Conservation (phyloP, 2,113 vertebrate species). For the Dipodomys stephensi region DNA sequence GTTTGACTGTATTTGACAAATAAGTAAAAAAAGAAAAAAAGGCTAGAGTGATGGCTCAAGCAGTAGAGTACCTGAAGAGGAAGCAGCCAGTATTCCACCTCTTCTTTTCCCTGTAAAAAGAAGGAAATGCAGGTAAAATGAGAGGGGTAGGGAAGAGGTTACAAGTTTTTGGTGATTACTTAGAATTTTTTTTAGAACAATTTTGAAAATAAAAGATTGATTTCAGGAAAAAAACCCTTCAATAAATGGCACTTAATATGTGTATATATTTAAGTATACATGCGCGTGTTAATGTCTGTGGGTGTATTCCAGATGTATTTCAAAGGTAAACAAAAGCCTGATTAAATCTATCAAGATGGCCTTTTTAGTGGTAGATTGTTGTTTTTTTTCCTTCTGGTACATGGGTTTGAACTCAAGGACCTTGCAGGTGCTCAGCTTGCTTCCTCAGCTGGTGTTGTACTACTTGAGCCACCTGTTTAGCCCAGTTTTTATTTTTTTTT, state of each 20-base stretch:
- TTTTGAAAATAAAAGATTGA: background rate
- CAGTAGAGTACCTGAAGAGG: background rate
- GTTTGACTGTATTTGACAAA: too few relatives aligned
- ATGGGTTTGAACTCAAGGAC: background rate
- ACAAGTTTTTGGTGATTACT: background rate
- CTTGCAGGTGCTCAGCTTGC: too few relatives aligned
- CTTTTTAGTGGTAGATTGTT: background rate
- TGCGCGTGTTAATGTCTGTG: too few relatives aligned
- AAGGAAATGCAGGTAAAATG: background rate
- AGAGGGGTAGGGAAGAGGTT: background rate
- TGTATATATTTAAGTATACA: background rate
- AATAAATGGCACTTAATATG: background rate
- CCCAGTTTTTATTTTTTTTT: too few relatives aligned
- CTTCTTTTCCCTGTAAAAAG: too few relatives aligned
- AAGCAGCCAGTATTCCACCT: too few relatives aligned
- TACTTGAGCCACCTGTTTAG: too few relatives aligned
- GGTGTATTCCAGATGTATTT: background rate
- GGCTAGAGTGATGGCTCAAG: background rate
- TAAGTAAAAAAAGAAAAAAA: too few relatives aligned
- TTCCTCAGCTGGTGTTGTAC: too few relatives aligned
- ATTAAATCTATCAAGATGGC: background rate
- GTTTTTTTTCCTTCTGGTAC: background rate
- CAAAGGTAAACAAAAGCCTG: background rate
- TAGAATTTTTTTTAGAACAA: constrained; percentile 24
- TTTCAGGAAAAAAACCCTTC: background rate